Evolutionary conservation across 2,797 vertebrate species (phyloP).

Genomic region (Anableps anableps): DNA sequence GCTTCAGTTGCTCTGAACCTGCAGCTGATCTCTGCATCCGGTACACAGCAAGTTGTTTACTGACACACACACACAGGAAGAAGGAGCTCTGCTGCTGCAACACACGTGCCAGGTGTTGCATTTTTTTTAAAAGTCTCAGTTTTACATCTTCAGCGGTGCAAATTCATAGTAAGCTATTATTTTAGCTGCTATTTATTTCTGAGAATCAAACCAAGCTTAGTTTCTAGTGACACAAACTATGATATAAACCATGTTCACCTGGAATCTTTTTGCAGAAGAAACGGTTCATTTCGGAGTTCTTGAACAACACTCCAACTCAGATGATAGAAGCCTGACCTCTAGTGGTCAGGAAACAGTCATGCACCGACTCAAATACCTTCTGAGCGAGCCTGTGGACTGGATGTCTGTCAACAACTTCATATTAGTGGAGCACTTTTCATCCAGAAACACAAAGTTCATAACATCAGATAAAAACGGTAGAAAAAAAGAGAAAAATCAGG

Average conservation of each 20-base stretch:
- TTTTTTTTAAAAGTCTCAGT: too few relatives aligned
- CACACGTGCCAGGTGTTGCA: too few relatives aligned
- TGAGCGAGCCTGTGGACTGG: not conserved
- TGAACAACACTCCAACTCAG: constrained; percentile 18
- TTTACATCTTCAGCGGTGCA: not conserved
- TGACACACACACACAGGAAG: too few relatives aligned
- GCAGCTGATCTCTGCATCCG: constrained; percentile 1
- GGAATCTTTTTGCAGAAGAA: not conserved
- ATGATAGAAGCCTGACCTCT: constrained; percentile 67
- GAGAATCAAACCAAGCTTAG: not conserved
- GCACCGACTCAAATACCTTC: not conserved
- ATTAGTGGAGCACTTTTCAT: not conserved
- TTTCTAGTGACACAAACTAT: too few relatives aligned
- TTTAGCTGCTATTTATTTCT: not conserved
- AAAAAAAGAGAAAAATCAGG: too few relatives aligned
- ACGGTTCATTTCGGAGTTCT: not conserved
- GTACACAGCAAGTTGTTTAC: not conserved
- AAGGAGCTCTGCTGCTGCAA: not conserved
- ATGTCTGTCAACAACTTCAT: not conserved
- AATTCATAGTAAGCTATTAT: not conserved
- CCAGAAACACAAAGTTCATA: not conserved
- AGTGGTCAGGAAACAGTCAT: constrained; percentile 33
- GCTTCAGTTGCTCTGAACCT: not conserved
- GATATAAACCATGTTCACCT: not conserved
- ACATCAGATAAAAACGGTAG: not conserved